These are phyloP conservation scores for Thecophora atra DNA, from an alignment of 2,888 invertebrate genomes.

Conservation along the genomic window DNA sequence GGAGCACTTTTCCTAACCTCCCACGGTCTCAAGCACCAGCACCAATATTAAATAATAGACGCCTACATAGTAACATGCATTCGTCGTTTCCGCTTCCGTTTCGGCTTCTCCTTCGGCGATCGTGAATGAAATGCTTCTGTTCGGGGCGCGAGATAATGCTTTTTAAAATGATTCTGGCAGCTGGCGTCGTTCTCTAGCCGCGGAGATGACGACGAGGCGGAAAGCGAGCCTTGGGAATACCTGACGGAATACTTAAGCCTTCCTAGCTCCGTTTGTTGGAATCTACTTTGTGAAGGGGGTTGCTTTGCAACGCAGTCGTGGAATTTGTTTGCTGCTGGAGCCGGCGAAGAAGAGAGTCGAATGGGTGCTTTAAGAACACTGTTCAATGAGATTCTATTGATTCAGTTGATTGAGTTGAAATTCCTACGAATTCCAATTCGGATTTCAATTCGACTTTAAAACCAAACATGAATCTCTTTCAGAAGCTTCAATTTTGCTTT, in stretches of 20 bases:
- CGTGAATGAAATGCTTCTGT: constrained; percentile 50
- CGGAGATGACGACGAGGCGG: neutral
- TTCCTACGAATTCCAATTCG: no score
- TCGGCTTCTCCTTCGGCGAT: constrained; percentile 36
- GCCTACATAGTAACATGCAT: constrained; percentile 48
- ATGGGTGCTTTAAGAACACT: neutral
- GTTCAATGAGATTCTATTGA: no score
- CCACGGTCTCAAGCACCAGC: constrained; percentile 17
- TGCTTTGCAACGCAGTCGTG: constrained; percentile 3
- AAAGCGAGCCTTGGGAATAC: neutral
- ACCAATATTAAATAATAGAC: constrained; percentile 26
- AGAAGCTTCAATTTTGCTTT: no score
- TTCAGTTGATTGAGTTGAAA: no score
- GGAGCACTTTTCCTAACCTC: neutral
- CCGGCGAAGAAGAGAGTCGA: no score
- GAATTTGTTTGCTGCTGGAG: constrained; percentile 12
- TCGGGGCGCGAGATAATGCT: constrained; percentile 49
- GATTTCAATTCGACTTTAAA: no score
- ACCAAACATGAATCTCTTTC: no score
- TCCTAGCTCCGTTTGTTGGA: constrained; percentile 10
- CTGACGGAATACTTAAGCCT: neutral
- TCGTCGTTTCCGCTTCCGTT: constrained; percentile 48
- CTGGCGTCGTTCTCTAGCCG: neutral
- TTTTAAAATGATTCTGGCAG: constrained; percentile 45
- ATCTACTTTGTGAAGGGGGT: constrained; percentile 9